phyloP scores from a whole-genome alignment of 2,797 vertebrate species.

The Anas capensis region DNA sequence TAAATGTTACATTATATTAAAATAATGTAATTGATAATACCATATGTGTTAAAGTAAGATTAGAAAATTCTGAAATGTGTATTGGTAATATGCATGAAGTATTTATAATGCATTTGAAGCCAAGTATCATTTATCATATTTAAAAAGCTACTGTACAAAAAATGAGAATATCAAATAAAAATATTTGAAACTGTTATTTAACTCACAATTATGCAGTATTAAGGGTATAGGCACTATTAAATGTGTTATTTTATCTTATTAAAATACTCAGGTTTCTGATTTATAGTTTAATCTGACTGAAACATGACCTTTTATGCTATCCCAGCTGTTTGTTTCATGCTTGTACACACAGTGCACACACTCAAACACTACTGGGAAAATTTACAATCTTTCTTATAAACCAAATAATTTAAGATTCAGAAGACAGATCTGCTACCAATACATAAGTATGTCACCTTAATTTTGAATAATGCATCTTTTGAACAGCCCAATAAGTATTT shows the following conservation, averaged over 20 bases:
- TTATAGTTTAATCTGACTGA: constrained; percentile 45
- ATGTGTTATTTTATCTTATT: background rate
- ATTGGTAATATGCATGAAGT: background rate
- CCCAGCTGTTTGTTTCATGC: background rate
- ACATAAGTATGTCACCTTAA: background rate
- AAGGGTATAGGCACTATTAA: background rate
- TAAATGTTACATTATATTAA: constrained; percentile 32
- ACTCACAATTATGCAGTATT: background rate
- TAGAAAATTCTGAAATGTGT: constrained; percentile 10
- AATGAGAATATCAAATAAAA: constrained; percentile 30
- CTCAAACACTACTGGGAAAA: background rate
- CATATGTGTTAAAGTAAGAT: constrained; percentile 9
- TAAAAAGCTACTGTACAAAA: background rate
- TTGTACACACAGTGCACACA: background rate
- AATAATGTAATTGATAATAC: constrained; percentile 36
- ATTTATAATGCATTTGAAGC: background rate
- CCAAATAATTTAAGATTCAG: constrained; percentile 11
- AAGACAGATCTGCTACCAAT: background rate
- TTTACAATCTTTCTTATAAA: constrained; percentile 6
- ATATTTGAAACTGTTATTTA: constrained; percentile 13
- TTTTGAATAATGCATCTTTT: background rate
- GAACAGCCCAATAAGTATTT: background rate
- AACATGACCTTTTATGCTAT: background rate
- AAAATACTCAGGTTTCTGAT: background rate
- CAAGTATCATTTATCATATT: background rate